phyloP scores from a whole-genome alignment of 2,113 vertebrate genomes.

The Mungos mungo region DNA sequence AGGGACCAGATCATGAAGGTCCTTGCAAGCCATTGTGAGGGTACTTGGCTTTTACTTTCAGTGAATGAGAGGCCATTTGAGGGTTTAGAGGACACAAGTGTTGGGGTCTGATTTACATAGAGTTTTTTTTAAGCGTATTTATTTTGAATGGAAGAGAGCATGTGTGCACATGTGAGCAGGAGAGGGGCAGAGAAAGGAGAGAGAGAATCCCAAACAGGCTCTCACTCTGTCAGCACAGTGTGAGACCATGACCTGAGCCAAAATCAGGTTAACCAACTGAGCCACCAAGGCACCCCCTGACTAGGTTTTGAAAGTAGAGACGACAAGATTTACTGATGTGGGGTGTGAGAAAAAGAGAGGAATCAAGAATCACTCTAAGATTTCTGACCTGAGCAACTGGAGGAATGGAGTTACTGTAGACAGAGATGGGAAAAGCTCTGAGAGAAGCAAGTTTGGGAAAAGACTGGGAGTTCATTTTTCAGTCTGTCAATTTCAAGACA shows the following conservation, averaged over 20 bases:
- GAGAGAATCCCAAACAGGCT: neutral
- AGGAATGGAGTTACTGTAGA: neutral
- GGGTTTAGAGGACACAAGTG: neutral
- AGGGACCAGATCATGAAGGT: neutral
- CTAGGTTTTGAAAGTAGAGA: conserved; percentile 34
- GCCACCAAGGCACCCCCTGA: neutral
- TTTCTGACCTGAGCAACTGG: neutral
- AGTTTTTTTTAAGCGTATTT: neutral
- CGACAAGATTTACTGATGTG: neutral
- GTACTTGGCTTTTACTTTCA: neutral
- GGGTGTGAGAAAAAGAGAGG: neutral
- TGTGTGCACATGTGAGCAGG: no score
- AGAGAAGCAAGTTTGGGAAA: neutral
- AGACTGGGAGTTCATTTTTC: neutral
- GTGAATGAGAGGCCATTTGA: neutral
- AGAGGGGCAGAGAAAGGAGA: neutral
- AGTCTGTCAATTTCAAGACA: conserved; percentile 2
- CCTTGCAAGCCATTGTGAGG: neutral
- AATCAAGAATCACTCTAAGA: neutral
- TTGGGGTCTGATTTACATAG: neutral
- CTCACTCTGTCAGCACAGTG: neutral
- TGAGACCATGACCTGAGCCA: neutral
- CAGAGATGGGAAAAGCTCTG: neutral
- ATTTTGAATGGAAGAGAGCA: neutral
- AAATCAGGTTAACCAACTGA: neutral